Evolutionary conservation across 1,140 invertebrate genomes (phyloP), one percentile per base, ranked within the genome.

Genomic region (Ruditapes philippinarum): DNA sequence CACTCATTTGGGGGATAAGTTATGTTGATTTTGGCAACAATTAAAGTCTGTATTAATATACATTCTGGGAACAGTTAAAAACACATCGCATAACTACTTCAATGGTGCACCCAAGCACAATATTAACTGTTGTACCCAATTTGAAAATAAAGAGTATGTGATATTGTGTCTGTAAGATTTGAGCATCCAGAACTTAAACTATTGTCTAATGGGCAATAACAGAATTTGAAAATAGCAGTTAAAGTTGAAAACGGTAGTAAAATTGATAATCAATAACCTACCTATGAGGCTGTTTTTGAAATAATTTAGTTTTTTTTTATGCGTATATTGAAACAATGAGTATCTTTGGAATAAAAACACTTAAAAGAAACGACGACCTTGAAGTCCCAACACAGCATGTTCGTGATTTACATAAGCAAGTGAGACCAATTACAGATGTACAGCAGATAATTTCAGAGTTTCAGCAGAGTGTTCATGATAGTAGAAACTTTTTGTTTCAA

Each of bases 31-130:
- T 83, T 83, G 45, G 81, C 62, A 12, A 5, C n/a, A n/a, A 11
- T n/a, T 49, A 33, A 84, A 74, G 28, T 54, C 40, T 42, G 54
- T 74, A 54, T 54, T n/a, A n/a, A 74, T 74, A 36, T 73, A 28
- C 68, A 86, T 86, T 31, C 76, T n/a, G n/a, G 14, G 73, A 62
- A 40, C 68, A 78, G 65, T 3, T 76, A n/a, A n/a, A 40, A 76
- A 70, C 36, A 76, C 49, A 54, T 36, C 62, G n/a, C 22, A 84
- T 22, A 84, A 84, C 54, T 70, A 11, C 42, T 54, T 84, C 73
- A 28, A 11, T 65, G 62, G 62, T 7, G 62, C 62, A 31, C n/a
- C 62, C 62, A 3, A 65, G 62, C n/a, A 65, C 28, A 19, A 31
- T 65, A 19, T n/a, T 65, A 19, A 28, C 11, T 33, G 25, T 65